Conservation (phyloP, 2,797 vertebrate species). For the Denticeps clupeoides region DNA sequence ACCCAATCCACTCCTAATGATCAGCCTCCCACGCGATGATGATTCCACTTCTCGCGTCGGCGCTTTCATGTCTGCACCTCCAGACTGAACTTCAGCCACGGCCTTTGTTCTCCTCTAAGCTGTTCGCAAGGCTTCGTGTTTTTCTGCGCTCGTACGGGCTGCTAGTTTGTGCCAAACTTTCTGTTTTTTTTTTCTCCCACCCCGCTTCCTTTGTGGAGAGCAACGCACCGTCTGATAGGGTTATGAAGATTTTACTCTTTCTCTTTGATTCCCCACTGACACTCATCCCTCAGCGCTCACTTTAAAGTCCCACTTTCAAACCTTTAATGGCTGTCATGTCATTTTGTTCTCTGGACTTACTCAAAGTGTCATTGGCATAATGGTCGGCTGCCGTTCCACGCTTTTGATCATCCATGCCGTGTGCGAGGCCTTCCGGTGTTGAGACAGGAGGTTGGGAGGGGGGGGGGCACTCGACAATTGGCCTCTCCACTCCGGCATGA, state of each 20-base stretch:
- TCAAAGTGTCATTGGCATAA: constrained; percentile 80
- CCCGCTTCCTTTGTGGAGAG: constrained; percentile 10
- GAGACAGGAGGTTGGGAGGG: constrained; percentile 46
- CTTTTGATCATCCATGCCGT: constrained; percentile 74
- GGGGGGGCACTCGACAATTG: constrained; percentile 28
- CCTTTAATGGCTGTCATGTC: constrained; percentile 78
- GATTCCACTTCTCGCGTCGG: constrained; percentile 37
- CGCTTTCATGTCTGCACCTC: constrained; percentile 56
- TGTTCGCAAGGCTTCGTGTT: constrained; percentile 59
- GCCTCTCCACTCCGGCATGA: constrained; percentile 19
- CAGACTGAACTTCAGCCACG: constrained; percentile 45
- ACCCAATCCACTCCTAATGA: constrained; percentile 56
- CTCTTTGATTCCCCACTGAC: constrained; percentile 70
- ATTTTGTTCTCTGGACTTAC: constrained; percentile 69
- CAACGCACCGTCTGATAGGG: constrained; percentile 41
- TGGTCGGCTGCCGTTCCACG: constrained; percentile 67
- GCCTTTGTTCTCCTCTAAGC: constrained; percentile 50
- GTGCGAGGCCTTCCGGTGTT: constrained; percentile 51
- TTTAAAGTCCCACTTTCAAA: constrained; percentile 75
- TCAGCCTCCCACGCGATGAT: constrained; percentile 56
- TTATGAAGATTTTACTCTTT: constrained; percentile 75
- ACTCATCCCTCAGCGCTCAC: constrained; percentile 69
- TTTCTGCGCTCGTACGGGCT: constrained; percentile 43
- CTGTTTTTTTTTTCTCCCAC: constrained; percentile 33
- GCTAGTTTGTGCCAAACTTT: constrained; percentile 58